phyloP scores from a whole-genome alignment of 1,140 invertebrate species.

The Drepana arcuata region DNA sequence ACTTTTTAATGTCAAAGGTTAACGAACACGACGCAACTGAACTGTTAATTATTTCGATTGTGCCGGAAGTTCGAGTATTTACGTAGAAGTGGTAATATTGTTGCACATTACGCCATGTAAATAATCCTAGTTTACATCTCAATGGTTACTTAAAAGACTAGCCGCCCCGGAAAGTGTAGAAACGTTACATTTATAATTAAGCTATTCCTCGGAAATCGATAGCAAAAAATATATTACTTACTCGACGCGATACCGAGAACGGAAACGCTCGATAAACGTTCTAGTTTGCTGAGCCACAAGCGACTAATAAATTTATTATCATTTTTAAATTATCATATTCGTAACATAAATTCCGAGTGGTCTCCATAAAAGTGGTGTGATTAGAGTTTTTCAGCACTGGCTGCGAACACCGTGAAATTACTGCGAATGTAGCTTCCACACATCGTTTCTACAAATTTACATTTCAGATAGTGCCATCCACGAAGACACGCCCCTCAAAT shows the following conservation, averaged over 20 bases:
- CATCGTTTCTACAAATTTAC: slow-evolving; percentile 7
- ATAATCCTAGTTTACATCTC: too few relatives aligned
- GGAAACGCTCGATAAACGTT: slow-evolving; percentile 52
- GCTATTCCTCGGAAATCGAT: slow-evolving; percentile 44
- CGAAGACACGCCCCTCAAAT: too few relatives aligned
- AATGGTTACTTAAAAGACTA: slow-evolving; percentile 18
- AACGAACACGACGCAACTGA: too few relatives aligned
- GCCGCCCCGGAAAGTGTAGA: slow-evolving; percentile 22
- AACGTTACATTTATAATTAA: slow-evolving; percentile 30
- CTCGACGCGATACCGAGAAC: slow-evolving; percentile 28
- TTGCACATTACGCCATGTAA: too few relatives aligned
- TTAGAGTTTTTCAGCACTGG: slow-evolving; percentile 42
- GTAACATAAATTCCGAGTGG: slow-evolving; percentile 37
- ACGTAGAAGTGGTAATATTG: too few relatives aligned
- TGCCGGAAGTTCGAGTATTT: too few relatives aligned
- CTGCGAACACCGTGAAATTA: slow-evolving; percentile 50
- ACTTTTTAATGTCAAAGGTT: too few relatives aligned
- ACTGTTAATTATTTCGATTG: too few relatives aligned
- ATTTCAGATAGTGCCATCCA: too few relatives aligned
- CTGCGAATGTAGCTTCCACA: slow-evolving; percentile 20
- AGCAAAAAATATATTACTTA: slow-evolving; percentile 34
- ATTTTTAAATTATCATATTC: slow-evolving; percentile 53
- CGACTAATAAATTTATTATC: slow-evolving; percentile 42
- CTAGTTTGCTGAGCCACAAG: slow-evolving; percentile 24
- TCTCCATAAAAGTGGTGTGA: slow-evolving; percentile 34